These are phyloP conservation scores for Euschistus heros DNA, from an alignment of 1,140 invertebrate species.

Conservation along the genomic window DNA sequence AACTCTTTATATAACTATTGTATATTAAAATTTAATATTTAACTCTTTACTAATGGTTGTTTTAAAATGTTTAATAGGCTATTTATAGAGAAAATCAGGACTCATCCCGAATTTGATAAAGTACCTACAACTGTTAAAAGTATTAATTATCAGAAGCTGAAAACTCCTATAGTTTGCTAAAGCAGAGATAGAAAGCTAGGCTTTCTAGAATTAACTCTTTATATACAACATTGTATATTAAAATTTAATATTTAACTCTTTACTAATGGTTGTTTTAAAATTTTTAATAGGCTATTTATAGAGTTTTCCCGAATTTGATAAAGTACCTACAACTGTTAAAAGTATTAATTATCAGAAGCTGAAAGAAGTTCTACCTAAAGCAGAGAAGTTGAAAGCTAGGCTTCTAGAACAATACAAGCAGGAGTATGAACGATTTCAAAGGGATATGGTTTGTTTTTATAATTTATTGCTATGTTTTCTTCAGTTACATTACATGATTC, in stretches of 20 bases:
- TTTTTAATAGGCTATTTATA: conserved; percentile 60
- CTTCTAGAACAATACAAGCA: conserved; percentile 61
- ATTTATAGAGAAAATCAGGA: conserved; percentile 57
- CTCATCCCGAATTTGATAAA: conserved; percentile 75
- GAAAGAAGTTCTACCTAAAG: conserved; percentile 68
- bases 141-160: conserved; percentile 57
- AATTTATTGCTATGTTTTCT: no score
- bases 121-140: conserved; percentile 56
- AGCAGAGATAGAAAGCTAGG: conserved; percentile 72
- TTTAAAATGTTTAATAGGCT: conserved; percentile 43
- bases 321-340: conserved; percentile 55
- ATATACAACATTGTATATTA: no score
- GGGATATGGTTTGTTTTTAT: conserved; percentile 40
- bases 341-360: conserved; percentile 56
- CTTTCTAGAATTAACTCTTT: conserved; percentile 48
- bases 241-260: no score
- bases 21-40: no score
- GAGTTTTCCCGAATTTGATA: conserved; percentile 82
- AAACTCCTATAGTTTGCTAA: conserved; percentile 59
- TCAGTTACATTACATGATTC: no score
- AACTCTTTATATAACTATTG: no score
- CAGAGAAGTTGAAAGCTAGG: conserved; percentile 71
- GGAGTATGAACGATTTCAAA: conserved; percentile 57
- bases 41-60: conserved; percentile 8
- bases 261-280: conserved; percentile 8